phyloP scores from a whole-genome alignment of 37 sponge, comb jelly and placozoan species.

The Beroe ovata region DNA sequence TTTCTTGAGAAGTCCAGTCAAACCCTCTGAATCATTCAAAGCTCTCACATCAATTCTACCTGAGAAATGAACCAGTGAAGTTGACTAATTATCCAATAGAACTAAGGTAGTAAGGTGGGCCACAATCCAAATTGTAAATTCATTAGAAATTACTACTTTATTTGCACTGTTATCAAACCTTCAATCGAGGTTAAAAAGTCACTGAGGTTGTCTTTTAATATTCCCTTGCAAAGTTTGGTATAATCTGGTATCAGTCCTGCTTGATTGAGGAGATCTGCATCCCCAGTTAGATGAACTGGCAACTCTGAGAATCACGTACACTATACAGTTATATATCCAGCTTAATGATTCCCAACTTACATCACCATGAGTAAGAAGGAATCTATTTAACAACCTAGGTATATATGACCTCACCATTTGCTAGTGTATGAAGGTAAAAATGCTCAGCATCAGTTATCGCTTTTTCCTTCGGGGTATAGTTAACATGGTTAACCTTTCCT shows the following conservation, averaged over 20 bases:
- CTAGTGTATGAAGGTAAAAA: not conserved
- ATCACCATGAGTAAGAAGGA: too few species aligned
- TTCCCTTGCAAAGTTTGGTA: constrained; percentile 60
- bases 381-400: too few species aligned
- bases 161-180: too few species aligned
- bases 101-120: too few species aligned
- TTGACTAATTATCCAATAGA: too few species aligned
- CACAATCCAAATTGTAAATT: too few species aligned
- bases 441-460: not conserved
- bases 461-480: constrained; percentile 7
- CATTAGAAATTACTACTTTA: too few species aligned
- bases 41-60: constrained; percentile 39
- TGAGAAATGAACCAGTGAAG: too few species aligned
- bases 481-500: constrained; percentile 30
- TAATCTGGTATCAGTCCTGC: constrained; percentile 52
- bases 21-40: constrained; percentile 9
- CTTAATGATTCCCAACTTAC: too few species aligned
- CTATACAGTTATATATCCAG: not conserved
- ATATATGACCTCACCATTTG: not conserved
- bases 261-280: constrained; percentile 49
- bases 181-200: constrained; percentile 35
- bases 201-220: constrained; percentile 3
- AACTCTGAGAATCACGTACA: constrained; percentile 48
- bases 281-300: not conserved
- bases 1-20: constrained; percentile 17